Evolutionary conservation across 2,113 vertebrate genomes (phyloP), one percentile per base, ranked within the genome.

Genomic region (Prolemur simus): DNA sequence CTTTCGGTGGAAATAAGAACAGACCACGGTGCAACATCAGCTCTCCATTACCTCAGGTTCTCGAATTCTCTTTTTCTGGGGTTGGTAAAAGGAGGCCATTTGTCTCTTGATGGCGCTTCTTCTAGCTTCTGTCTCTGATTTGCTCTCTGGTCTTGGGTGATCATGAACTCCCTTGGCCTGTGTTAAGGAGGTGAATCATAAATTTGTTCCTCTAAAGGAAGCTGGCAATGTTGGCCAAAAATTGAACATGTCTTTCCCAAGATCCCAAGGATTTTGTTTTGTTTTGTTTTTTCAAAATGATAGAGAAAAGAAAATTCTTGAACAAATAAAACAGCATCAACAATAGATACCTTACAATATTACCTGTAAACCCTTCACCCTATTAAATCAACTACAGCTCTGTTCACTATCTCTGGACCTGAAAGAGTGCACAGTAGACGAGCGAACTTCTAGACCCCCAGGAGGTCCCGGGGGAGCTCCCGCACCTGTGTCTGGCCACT

Each of bases 111-210:
- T 97, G 9, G 99, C 99, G 86, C 99, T 99, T 98, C 99, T 98
- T 96, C 99, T 98, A 81, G 99, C 99, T 97, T 99, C 99, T 2
- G 99, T 99, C 96, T 99, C 99, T 1, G 99, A 98, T 98, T 99
- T 99, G 77, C 99, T 99, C 94, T 99, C 99, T 73, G 99, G 99
- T 96, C 99, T 98, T 3, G 99, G 99, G 80, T 99, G 99, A 74
- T 99, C 99, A 18, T 99, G 99, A 76, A 99, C 98, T n/a, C 99
- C 99, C 98, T 99, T 99, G 71, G 99, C 99, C 99, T 99, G 97
- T 60, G 98, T 96, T 91, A 96, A 45, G 71, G 94, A 96, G 86
- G 92, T 73, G 5, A 64, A 88, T 66, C 39, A 76, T 23, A 18
- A 9, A 6, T 39, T 17, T 39, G 25, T 45, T 89, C 68, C 14